Conservation (phyloP, 2,797 vertebrate species). For the Avahi laniger region DNA sequence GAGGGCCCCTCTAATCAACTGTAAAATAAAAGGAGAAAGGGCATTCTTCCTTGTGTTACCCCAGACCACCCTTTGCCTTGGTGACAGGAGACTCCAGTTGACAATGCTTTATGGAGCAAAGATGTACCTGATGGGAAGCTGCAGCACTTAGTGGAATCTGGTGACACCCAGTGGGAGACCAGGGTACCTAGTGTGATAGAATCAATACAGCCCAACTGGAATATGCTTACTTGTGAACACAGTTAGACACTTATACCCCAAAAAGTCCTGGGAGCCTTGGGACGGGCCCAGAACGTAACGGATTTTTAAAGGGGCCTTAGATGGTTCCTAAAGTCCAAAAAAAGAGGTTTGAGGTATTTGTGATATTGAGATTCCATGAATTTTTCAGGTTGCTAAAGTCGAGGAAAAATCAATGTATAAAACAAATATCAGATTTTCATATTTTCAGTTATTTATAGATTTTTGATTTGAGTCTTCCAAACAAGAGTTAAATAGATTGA, state of each 20-base stretch:
- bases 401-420: neutral
- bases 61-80: rapidly evolving
- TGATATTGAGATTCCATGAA: neutral
- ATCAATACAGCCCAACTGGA: neutral
- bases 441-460: neutral
- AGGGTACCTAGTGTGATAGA: neutral
- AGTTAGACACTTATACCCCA: neutral
- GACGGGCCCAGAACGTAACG: neutral
- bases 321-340: neutral
- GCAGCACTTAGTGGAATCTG: neutral
- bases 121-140: neutral
- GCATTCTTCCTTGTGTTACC: neutral
- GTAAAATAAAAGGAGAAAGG: neutral
- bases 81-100: neutral
- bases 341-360: neutral
- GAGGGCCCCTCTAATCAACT: neutral
- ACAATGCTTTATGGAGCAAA: neutral
- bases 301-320: neutral
- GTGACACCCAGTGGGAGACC: constrained; percentile 13
- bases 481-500: neutral
- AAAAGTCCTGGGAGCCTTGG: neutral
- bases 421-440: neutral
- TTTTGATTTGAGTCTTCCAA: neutral
- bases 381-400: neutral
- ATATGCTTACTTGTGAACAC: neutral